Conservation (phyloP, 2,113 vertebrate genomes). For the Psettodes erumei region DNA sequence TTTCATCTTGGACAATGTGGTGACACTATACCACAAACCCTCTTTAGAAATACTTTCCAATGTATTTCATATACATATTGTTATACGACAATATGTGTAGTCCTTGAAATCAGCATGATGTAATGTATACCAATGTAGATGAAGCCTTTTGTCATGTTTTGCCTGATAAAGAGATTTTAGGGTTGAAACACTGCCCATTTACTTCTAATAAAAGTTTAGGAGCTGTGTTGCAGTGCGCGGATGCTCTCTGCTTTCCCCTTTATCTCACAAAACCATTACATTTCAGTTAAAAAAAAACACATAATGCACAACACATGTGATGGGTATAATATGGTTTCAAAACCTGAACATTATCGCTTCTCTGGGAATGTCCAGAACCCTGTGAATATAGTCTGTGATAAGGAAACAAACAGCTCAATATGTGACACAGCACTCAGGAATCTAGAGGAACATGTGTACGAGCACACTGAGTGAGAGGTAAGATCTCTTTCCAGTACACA, state of each 20-base stretch:
- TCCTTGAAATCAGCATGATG: neutral
- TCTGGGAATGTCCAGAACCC: constrained; percentile 5
- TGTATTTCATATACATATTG: neutral
- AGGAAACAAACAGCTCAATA: constrained; percentile 11
- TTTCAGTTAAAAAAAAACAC: neutral
- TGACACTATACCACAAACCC: neutral
- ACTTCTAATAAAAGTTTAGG: neutral
- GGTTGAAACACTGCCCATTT: neutral
- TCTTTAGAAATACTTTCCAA: neutral
- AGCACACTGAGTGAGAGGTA: constrained; percentile 34
- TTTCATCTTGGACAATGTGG: neutral
- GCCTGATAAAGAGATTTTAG: no score
- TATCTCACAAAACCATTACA: neutral
- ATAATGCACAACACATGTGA: constrained; percentile 9
- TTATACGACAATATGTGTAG: neutral
- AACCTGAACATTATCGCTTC: neutral
- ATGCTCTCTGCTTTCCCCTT: constrained; percentile 6
- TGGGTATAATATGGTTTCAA: neutral
- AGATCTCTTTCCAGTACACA: constrained; percentile 33
- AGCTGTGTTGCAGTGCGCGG: neutral
- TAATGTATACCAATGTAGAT: neutral
- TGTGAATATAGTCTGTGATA: constrained; percentile 11
- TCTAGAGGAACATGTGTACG: constrained; percentile 14
- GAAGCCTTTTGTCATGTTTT: neutral
- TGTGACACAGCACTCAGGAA: constrained; percentile 30